Percentiles rank a stretch among this genome's conserved stretches.
phyloP scores from a whole-genome alignment of 2,888 invertebrate genomes.

The Eupithecia vulgata region DNA sequence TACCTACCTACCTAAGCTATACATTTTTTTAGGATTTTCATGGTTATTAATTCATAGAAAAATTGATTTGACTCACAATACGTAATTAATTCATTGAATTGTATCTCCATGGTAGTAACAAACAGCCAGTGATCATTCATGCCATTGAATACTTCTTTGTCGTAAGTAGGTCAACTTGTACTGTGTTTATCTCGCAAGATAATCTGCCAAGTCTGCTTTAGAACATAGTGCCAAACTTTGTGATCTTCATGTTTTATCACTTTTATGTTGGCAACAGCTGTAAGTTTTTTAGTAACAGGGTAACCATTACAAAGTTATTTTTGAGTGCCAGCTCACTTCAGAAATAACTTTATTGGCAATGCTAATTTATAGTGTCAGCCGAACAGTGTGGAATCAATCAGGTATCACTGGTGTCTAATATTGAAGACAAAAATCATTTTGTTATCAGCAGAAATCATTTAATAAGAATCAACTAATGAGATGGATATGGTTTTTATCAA shows the following conservation, averaged over 20 bases:
- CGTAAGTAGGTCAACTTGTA: slow-evolving; percentile 46
- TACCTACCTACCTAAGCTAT: no score
- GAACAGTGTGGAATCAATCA: neutral
- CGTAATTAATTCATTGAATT: slow-evolving; percentile 10
- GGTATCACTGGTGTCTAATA: neutral
- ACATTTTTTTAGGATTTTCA: neutral
- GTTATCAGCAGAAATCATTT: neutral
- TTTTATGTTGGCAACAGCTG: slow-evolving; percentile 39
- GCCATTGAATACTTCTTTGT: slow-evolving; percentile 55
- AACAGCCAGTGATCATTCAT: slow-evolving; percentile 39
- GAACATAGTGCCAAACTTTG: slow-evolving; percentile 46
- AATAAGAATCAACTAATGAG: neutral
- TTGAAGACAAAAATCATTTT: neutral
- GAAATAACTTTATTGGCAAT: slow-evolving; percentile 10
- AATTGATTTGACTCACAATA: neutral
- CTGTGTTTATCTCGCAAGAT: slow-evolving; percentile 41
- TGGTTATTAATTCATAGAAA: neutral
- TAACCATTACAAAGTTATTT: slow-evolving; percentile 24
- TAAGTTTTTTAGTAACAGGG: slow-evolving; percentile 24
- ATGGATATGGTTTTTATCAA: neutral
- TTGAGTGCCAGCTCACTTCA: slow-evolving; percentile 19
- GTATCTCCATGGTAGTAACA: slow-evolving; percentile 17
- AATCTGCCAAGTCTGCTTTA: slow-evolving; percentile 46
- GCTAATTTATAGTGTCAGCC: slow-evolving; percentile 9
- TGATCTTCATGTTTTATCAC: slow-evolving; percentile 39